A percentile compares a stretch with the other conserved stretches of the same genome.
phyloP scores from a whole-genome alignment of 2,113 vertebrate genomes.

The Xiphophorus maculatus region DNA sequence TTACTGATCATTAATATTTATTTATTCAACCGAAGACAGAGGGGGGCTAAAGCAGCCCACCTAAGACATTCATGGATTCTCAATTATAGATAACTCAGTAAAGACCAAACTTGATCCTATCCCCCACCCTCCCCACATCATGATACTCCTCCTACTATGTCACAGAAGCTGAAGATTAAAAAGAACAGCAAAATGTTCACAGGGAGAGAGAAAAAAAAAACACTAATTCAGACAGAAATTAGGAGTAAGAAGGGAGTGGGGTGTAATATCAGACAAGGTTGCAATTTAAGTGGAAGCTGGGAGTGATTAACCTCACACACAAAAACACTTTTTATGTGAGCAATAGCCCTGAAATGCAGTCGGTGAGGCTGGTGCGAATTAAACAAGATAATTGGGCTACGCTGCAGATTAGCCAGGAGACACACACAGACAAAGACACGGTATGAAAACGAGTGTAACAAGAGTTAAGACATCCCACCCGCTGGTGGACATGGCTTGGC shows the following conservation, averaged over 20 bases:
- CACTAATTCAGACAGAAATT: conserved; percentile 72
- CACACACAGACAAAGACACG: conserved; percentile 41
- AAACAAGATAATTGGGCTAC: conserved; percentile 35
- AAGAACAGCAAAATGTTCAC: conserved; percentile 67
- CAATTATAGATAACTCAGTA: conserved; percentile 70
- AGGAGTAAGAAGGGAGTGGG: conserved; percentile 63
- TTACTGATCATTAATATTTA: conserved; percentile 77
- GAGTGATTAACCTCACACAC: conserved; percentile 54
- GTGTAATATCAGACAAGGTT: conserved; percentile 63
- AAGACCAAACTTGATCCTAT: conserved; percentile 61
- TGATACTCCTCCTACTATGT: conserved; percentile 50
- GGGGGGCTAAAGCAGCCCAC: conserved; percentile 59
- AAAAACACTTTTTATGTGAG: conserved; percentile 52
- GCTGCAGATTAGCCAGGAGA: too few species aligned
- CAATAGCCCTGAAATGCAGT: conserved; percentile 60
- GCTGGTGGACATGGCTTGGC: conserved; percentile 75
- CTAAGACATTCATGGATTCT: conserved; percentile 76
- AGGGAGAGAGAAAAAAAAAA: conserved; percentile 44
- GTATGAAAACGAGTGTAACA: conserved; percentile 62
- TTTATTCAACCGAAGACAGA: conserved; percentile 73
- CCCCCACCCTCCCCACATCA: background rate
- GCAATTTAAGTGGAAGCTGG: conserved; percentile 59
- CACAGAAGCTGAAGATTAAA: conserved; percentile 58
- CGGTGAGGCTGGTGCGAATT: conserved; percentile 64
- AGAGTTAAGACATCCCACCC: conserved; percentile 79